Evolutionary conservation across 2,113 vertebrate genomes (phyloP).

Genomic region (Puntigrus tetrazona): DNA sequence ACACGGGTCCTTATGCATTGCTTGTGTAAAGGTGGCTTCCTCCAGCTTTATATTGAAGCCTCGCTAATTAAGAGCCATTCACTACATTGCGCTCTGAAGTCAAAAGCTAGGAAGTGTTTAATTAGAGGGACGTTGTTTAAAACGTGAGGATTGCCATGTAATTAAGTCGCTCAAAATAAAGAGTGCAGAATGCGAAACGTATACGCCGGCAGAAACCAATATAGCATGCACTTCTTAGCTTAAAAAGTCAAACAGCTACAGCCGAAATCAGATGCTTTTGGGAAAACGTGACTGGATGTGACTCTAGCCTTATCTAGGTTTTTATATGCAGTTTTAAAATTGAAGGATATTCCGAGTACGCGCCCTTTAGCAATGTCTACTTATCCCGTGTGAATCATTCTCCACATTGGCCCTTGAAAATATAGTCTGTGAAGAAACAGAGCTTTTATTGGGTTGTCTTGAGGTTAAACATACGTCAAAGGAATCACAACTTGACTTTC

Average conservation of each 20-base stretch:
- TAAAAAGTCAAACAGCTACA: neutral
- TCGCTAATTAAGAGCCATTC: constrained; percentile 32
- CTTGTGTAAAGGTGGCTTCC: constrained; percentile 41
- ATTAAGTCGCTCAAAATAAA: constrained; percentile 37
- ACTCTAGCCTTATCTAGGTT: neutral
- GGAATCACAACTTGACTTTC: constrained; percentile 44
- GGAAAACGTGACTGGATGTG: neutral
- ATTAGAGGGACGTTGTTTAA: constrained; percentile 29
- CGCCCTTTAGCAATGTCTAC: constrained; percentile 10
- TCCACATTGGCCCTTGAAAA: neutral
- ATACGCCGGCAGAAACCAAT: constrained; percentile 45
- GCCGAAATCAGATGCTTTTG: neutral
- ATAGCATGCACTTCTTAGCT: neutral
- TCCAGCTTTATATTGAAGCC: constrained; percentile 32
- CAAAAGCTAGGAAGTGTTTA: constrained; percentile 36
- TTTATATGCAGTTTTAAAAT: constrained; percentile 1
- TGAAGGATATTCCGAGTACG: neutral
- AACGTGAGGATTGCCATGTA: constrained; percentile 41
- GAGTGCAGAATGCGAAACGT: constrained; percentile 29
- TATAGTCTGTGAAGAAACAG: constrained; percentile 17
- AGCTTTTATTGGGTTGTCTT: constrained; percentile 32
- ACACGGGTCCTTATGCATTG: constrained; percentile 23
- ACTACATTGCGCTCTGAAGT: constrained; percentile 31
- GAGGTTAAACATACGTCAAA: constrained; percentile 33
- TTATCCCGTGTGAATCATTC: constrained; percentile 12